Conservation (phyloP, 2,888 invertebrate species). For the Ditylenchus weischeri region DNA sequence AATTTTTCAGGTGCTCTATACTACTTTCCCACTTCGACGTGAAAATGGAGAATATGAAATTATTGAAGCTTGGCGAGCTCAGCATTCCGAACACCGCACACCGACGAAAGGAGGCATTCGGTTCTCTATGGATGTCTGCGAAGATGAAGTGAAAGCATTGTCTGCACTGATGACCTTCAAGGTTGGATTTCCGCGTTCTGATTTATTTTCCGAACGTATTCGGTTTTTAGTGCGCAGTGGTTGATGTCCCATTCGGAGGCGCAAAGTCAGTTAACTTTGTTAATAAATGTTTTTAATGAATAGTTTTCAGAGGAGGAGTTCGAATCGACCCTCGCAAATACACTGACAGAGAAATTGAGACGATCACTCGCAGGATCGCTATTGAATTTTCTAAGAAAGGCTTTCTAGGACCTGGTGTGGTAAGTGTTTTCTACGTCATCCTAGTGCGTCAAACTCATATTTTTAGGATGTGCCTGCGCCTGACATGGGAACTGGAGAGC, state of each 20-base stretch:
- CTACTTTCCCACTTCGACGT: conserved; percentile 88
- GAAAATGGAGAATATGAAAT: conserved; percentile 95
- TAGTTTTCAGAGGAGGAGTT: conserved; percentile 61
- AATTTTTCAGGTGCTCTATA: conserved; percentile 56
- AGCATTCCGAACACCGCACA: conserved; percentile 91
- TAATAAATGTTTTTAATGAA: too few relatives aligned
- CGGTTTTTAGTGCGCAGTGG: conserved; percentile 90
- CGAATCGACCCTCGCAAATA: conserved; percentile 89
- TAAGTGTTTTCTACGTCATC: too few relatives aligned
- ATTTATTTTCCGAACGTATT: too few relatives aligned
- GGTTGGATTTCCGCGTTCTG: too few relatives aligned
- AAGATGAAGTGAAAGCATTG: conserved; percentile 91
- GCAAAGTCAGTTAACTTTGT: conserved; percentile 22
- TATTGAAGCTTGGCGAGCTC: conserved; percentile 93
- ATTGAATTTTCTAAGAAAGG: conserved; percentile 88
- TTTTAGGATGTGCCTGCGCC: conserved; percentile 87
- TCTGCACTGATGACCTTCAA: conserved; percentile 98
- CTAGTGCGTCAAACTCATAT: conserved; percentile 79
- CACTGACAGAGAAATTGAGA: conserved; percentile 86
- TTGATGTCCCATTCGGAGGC: conserved; percentile 89
- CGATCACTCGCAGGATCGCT: conserved; percentile 87
- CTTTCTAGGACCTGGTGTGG: conserved; percentile 72
- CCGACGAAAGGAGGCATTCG: conserved; percentile 82
- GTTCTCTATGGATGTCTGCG: conserved; percentile 73
- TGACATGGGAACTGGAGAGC: conserved; percentile 93